Percentiles rank a stretch among this genome's conserved stretches.
Evolutionary conservation across 2,888 invertebrate genomes (phyloP).

Genomic region (Melanotus villosus): DNA sequence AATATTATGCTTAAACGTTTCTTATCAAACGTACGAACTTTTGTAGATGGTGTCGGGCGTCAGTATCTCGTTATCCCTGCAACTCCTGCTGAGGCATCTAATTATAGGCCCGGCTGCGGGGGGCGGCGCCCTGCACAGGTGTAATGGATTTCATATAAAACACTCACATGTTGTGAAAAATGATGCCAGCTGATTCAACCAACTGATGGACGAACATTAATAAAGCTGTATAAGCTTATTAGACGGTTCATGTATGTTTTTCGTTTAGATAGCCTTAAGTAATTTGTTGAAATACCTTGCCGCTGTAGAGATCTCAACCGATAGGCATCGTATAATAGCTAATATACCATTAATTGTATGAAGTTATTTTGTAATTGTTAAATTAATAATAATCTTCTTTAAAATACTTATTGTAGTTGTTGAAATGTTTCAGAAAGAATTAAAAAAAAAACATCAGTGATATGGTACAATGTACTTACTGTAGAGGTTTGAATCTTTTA

Average conservation of each 20-base stretch:
- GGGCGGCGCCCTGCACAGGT: conserved; percentile 58
- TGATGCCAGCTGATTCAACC: conserved; percentile 47
- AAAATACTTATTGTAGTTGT: too few species aligned
- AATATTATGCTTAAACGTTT: too few species aligned
- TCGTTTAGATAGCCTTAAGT: background rate
- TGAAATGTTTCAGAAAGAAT: too few species aligned
- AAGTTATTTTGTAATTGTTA: too few species aligned
- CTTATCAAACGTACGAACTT: conserved; percentile 17
- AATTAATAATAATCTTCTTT: too few species aligned
- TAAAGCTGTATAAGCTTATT: conserved; percentile 51
- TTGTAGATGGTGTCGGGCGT: conserved; percentile 22
- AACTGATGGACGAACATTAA: conserved; percentile 52
- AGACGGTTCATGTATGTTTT: conserved; percentile 6
- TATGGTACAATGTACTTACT: too few species aligned
- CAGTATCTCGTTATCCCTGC: conserved; percentile 37
- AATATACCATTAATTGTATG: too few species aligned
- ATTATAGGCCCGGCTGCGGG: conserved; percentile 46
- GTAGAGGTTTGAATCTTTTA: too few species aligned
- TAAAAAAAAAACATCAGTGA: too few species aligned
- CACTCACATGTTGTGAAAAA: conserved; percentile 56
- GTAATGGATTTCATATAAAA: conserved; percentile 62
- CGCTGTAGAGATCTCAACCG: too few species aligned
- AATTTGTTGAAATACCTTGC: background rate
- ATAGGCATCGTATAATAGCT: too few species aligned
- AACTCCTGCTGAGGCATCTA: conserved; percentile 42